Base-by-base conservation (phyloP, 37 sponge, comb jelly and placozoan genomes). In the Lycopodina hypogea region DNA sequence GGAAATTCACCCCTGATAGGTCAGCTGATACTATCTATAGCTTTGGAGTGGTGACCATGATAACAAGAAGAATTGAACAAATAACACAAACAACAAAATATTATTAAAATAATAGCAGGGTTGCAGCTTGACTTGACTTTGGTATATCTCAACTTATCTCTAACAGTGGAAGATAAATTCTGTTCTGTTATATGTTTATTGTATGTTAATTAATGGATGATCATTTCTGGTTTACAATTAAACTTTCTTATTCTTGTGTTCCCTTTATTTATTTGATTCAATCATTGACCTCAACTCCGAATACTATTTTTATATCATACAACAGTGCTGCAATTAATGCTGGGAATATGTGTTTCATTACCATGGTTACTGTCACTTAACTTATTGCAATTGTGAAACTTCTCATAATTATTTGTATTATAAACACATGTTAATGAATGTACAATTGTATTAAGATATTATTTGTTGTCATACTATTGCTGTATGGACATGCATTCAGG, bases 1-100 rank as follows among this genome's bases (percentile, higher is more conserved):
- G 97, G 97, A 94, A 94, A 65, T 97, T 97, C 78, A 92, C 97
- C 30, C 89, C 97, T 36, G 94, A 97, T 84, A 95, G 96, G 93
- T 93, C 24, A 52, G 79, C 56, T 17, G 55, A 57, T 34, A 18
- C 42, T 56, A n/a, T n/a, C n/a, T n/a, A n/a, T n/a, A 17, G 7
- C 34, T 1, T n/a, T n/a, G n/a, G n/a, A n/a, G n/a, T n/a, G n/a
- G n/a, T n/a, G n/a, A n/a, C n/a, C n/a, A n/a, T n/a, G n/a, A n/a
- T n/a, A n/a, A n/a, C n/a, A n/a, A n/a, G 66, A 65, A 65, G 32
- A 48, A 40, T 68, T 17, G 21, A 8, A 3, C 21, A 14, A 56
- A 58, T 26, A 58, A 61, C n/a, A 39, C 6, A 26, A 24, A 15
- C 53, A 21, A 58, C 48, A 45, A 45, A 45, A 9, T 45, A 4